A percentile compares a stretch with the other conserved stretches of the same genome.
phyloP scores from a whole-genome alignment of 2,113 vertebrate genomes.

The Triplophysa tibetana region DNA sequence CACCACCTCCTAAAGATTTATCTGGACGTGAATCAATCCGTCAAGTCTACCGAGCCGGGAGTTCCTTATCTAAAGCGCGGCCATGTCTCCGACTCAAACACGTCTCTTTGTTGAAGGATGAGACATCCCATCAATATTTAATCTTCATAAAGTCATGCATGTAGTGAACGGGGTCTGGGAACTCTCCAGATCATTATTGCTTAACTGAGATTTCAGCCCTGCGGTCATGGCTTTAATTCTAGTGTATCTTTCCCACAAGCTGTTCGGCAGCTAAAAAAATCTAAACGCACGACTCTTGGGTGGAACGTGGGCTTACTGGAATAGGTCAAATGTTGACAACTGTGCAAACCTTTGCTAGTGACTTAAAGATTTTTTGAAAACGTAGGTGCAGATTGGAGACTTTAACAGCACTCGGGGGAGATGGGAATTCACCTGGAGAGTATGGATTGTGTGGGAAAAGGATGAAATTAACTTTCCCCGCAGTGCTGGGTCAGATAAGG shows the following conservation, averaged over 20 bases:
- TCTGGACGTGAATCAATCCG: constrained; percentile 48
- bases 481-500: constrained; percentile 24
- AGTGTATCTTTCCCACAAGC: constrained; percentile 25
- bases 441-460: constrained; percentile 21
- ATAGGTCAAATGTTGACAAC: constrained; percentile 29
- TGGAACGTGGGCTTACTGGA: background rate
- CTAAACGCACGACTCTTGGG: background rate
- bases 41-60: constrained; percentile 32
- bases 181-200: background rate
- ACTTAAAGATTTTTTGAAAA: constrained; percentile 13
- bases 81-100: constrained; percentile 56
- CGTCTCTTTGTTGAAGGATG: constrained; percentile 57
- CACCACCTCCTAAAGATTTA: constrained; percentile 16
- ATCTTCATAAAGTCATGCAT: constrained; percentile 57
- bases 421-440: constrained; percentile 1
- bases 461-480: constrained; percentile 24
- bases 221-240: constrained; percentile 18
- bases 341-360: background rate
- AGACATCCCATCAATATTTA: constrained; percentile 65
- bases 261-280: background rate
- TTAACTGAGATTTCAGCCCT: constrained; percentile 7
- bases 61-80: constrained; percentile 54
- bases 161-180: background rate
- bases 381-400: constrained; percentile 16
- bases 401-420: constrained; percentile 33